Evolutionary conservation across 2,797 vertebrate species (phyloP), one percentile per base, ranked within the genome.

Genomic region (Hyperoplus lanceolatus): DNA sequence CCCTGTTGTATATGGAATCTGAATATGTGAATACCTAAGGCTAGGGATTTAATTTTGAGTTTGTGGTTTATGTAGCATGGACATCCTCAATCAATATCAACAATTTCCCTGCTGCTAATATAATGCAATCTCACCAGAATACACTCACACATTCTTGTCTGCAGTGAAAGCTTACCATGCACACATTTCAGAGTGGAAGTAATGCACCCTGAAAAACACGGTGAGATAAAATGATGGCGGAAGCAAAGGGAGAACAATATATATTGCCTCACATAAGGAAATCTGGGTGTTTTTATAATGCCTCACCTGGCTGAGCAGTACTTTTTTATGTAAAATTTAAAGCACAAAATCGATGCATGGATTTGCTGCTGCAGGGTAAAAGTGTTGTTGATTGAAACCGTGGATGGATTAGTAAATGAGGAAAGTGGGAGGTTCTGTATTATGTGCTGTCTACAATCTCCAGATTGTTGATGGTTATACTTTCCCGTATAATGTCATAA

Each of bases 161-260:
- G 67, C 56, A 73, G 49, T 6, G 56, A 53, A 58, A 16, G 42
- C 50, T 74, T 73, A 73, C 81, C 74, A 77, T 21, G 51, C 73
- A 71, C 50, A 38, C 21, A 69, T 80, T 81, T 61, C 73, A 48
- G 50, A 80, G 63, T 46, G 55, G 73, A 70, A 77, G 66, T 49
- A 73, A 58, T 60, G 45, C 41, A 0, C 49, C 58, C 73, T 53
- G 65, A 56, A 81, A 29, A 86, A 74, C 66, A 70, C 49, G 53
- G 55, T 2, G 67, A 75, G 63, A 75, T 58, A 29, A 81, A 83
- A 67, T 73, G 67, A 89, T 78, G 67, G 70, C 79, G 77, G 6
- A 59, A 70, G 58, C 48, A 49, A 71, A 5, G 15, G 65, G 48
- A 74, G 55, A 8, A 66, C 77, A 79, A 81, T 65, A 79, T 84